These are phyloP conservation scores for Piscicola geometra DNA, from an alignment of 2,888 invertebrate species.

Conservation along the genomic window DNA sequence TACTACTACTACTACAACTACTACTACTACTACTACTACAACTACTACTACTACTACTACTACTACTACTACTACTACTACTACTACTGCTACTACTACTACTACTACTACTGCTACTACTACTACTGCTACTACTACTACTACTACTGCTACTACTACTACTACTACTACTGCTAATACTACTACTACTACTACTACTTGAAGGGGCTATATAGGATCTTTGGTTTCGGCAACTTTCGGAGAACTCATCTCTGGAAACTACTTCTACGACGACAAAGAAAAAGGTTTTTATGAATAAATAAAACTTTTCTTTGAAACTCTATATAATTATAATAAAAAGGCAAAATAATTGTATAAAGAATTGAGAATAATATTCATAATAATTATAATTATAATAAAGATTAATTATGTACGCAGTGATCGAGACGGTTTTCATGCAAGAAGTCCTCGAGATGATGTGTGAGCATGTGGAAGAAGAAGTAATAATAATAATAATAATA, in stretches of 20 bases:
- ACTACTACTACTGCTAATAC: neutral
- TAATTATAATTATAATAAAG: neutral
- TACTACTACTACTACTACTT: neutral
- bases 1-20: slow-evolving; percentile 40
- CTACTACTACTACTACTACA: slow-evolving; percentile 35
- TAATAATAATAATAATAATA: slow-evolving; percentile 13
- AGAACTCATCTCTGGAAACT: slow-evolving; percentile 19
- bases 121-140: neutral
- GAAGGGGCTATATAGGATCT: slow-evolving; percentile 15
- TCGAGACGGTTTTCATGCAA: too few species aligned
- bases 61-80: neutral
- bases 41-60: neutral
- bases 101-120: neutral
- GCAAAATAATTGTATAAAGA: neutral
- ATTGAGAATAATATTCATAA: neutral
- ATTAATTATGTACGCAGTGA: too few species aligned
- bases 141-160: neutral
- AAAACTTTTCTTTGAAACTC: slow-evolving; percentile 16
- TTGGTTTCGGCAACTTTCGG: slow-evolving; percentile 19
- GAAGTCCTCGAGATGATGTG: too few species aligned
- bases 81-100: neutral
- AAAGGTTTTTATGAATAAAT: slow-evolving; percentile 23
- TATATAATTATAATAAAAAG: slow-evolving; percentile 21
- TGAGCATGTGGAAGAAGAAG: neutral
- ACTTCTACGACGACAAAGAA: slow-evolving; percentile 30